Percentiles rank a stretch among this genome's conserved stretches.
These are phyloP conservation scores for Conomelus anceps DNA, from an alignment of 2,888 invertebrate species.

Conservation along the genomic window DNA sequence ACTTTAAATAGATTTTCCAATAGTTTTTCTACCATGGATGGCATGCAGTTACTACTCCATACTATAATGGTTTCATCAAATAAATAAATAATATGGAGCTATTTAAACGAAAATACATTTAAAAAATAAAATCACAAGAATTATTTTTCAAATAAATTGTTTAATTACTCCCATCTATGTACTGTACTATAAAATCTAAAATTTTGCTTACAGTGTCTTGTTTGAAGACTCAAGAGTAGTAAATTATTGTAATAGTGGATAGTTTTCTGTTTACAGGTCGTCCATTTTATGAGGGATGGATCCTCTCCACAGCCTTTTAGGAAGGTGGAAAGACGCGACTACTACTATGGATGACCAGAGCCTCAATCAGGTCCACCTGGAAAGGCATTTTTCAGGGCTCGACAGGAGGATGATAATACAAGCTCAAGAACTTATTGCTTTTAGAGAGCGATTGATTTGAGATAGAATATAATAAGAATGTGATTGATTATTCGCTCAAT, in stretches of 20 bases:
- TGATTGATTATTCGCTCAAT: neutral
- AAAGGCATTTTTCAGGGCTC: neutral
- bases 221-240: neutral
- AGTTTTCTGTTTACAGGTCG: neutral
- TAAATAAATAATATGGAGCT: no score
- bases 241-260: neutral
- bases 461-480: neutral
- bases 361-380: neutral
- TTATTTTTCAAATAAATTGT: no score
- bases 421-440: conserved; percentile 7
- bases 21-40: no score
- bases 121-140: no score
- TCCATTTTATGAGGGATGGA: neutral
- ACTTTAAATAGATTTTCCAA: no score
- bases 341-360: conserved; percentile 9
- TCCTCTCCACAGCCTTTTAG: neutral
- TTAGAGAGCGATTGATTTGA: neutral
- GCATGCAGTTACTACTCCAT: no score
- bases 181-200: no score
- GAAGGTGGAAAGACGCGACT: neutral
- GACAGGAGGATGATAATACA: conserved; percentile 2
- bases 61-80: no score
- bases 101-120: no score
- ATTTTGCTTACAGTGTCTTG: neutral
- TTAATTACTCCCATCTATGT: no score